Evolutionary conservation across 2,888 invertebrate species (phyloP).

Genomic region (Ormyrus nitidulus): DNA sequence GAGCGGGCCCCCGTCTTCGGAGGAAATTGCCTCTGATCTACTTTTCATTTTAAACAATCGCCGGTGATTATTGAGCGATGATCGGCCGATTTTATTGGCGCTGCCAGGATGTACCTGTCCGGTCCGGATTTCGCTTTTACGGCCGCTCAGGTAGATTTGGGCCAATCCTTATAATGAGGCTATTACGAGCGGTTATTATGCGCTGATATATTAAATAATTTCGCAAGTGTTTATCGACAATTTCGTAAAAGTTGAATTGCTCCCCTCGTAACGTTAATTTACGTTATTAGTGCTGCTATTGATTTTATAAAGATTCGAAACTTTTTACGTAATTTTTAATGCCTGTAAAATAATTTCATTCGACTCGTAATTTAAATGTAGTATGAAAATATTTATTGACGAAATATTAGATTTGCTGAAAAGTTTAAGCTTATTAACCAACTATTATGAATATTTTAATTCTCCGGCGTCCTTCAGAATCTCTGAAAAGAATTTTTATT

Average conservation of each 20-base stretch:
- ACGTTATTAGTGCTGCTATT: neutral
- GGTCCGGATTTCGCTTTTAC: constrained; percentile 39
- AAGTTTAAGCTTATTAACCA: no score
- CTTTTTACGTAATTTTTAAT: neutral
- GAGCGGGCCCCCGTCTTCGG: neutral
- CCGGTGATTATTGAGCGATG: constrained; percentile 27
- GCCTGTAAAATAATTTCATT: neutral
- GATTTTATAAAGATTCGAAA: no score
- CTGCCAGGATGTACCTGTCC: constrained; percentile 1
- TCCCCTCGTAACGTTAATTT: neutral
- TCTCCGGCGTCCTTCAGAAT: constrained; percentile 5
- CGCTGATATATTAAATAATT: no score
- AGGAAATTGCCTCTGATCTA: constrained; percentile 40
- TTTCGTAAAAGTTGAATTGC: neutral
- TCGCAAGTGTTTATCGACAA: neutral
- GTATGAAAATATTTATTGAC: no score
- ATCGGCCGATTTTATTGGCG: constrained; percentile 26
- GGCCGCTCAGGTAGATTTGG: constrained; percentile 5
- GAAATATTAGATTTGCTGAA: no score
- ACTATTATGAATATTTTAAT: neutral
- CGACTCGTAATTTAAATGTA: no score
- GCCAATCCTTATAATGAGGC: constrained; percentile 2
- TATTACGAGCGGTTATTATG: constrained; percentile 9
- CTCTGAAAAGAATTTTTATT: neutral
- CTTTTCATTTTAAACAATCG: constrained; percentile 50